These are phyloP conservation scores for Belonocnema kinseyi DNA, from an alignment of 1,140 invertebrate species.

Conservation along the genomic window DNA sequence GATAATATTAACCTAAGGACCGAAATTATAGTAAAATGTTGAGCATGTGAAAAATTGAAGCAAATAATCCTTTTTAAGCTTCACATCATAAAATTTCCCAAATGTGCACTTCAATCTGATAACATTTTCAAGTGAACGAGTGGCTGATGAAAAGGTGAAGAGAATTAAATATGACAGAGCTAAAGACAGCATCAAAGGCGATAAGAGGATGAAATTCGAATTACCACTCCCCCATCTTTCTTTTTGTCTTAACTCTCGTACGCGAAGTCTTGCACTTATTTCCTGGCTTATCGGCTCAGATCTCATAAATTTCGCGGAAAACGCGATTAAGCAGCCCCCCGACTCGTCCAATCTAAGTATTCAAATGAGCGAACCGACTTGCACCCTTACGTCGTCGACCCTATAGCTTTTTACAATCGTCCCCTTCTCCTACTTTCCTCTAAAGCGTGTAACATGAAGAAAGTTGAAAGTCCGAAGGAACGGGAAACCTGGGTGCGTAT, in stretches of 20 bases:
- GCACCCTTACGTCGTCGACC: conserved; percentile 39
- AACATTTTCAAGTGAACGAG: neutral
- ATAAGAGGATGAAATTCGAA: conserved; percentile 32
- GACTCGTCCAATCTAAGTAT: conserved; percentile 75
- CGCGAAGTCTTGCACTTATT: conserved; percentile 51
- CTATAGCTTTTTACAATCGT: conserved; percentile 53
- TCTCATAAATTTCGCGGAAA: conserved; percentile 75
- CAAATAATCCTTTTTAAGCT: too few species aligned
- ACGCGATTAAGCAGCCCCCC: conserved; percentile 72
- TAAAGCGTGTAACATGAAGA: conserved; percentile 1
- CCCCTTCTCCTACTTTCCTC: neutral
- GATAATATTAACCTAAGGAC: too few species aligned
- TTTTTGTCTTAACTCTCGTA: conserved; percentile 52
- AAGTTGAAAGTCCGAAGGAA: neutral
- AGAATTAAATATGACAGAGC: conserved; percentile 14
- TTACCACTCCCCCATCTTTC: conserved; percentile 48
- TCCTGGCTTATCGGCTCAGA: conserved; percentile 68
- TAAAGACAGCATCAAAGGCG: conserved; percentile 9
- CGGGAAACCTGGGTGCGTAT: neutral
- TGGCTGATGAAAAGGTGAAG: neutral
- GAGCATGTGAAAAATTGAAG: too few species aligned
- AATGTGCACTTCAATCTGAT: neutral
- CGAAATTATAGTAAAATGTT: too few species aligned
- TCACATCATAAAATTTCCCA: neutral
- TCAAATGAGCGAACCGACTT: conserved; percentile 71